Evolutionary conservation across 2,888 invertebrate species (phyloP).

Genomic region (Lathronympha strigana): DNA sequence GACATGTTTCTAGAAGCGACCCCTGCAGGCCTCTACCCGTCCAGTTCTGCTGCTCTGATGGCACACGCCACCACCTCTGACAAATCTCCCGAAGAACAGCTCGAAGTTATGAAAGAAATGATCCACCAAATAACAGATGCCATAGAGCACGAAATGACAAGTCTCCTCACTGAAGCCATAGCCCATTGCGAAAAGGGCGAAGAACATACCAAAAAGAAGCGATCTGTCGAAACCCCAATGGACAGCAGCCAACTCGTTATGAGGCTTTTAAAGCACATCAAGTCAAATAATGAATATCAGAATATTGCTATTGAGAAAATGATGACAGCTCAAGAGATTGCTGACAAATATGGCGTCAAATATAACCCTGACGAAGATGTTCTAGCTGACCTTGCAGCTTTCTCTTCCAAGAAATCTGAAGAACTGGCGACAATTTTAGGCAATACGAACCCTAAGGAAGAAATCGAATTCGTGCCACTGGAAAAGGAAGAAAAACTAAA

Average conservation of each 20-base stretch:
- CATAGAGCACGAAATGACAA: constrained; percentile 70
- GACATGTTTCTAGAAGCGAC: constrained; percentile 58
- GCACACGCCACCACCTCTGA: constrained; percentile 61
- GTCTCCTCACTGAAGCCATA: constrained; percentile 64
- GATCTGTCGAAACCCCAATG: constrained; percentile 71
- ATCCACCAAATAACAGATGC: constrained; percentile 65
- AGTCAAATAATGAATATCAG: constrained; percentile 74
- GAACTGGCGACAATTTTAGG: constrained; percentile 66
- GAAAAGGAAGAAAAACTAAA: constrained; percentile 42
- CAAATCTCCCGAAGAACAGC: constrained; percentile 69
- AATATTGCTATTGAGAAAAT: constrained; percentile 80
- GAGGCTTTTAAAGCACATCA: constrained; percentile 73
- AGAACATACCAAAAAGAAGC: constrained; percentile 61
- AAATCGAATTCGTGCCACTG: constrained; percentile 50
- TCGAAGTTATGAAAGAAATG: constrained; percentile 70
- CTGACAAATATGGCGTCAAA: constrained; percentile 74
- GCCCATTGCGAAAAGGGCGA: constrained; percentile 53
- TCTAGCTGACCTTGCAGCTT: constrained; percentile 67
- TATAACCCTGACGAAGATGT: constrained; percentile 74
- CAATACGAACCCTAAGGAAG: constrained; percentile 58
- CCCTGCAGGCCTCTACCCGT: constrained; percentile 56
- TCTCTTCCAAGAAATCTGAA: constrained; percentile 70
- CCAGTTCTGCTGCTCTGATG: constrained; percentile 68
- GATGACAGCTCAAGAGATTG: constrained; percentile 79
- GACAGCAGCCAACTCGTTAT: constrained; percentile 70